Base-by-base conservation (phyloP, 2,797 vertebrate species). In the Thamnophis elegans region DNA sequence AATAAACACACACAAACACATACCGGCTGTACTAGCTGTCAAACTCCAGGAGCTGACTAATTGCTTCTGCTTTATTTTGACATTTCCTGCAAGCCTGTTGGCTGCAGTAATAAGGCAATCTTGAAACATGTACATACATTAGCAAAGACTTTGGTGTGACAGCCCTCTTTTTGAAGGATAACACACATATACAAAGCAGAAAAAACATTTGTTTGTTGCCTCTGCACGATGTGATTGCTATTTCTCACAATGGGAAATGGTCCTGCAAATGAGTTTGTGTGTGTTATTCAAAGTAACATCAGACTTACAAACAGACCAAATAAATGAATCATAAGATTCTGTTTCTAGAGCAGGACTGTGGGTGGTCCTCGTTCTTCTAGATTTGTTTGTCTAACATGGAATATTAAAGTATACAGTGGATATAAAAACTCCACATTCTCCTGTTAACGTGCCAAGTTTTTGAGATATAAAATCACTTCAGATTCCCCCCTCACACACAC, bases 61-160 rank as follows among this genome's bases (percentile, higher is more conserved):
- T 90, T 90, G 56, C 87, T 92, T 87, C 47, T 92, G 62, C 32
- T 68, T 82, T 92, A 25, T 90, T 92, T 90, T 92, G 91, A 92
- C 88, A 88, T 93, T 92, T 85, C 47, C 85, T 90, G 65, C 42
- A 90, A 93, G 47, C 88, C 36, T 82, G 87, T 56, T 88, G 87
- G 51, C 58, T 42, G 55, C 26, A 25, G 32, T 91, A 93, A 62
- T 85, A 92, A 56, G 55, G 58, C 56, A 47, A 65, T 93, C 65
- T 91, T 73, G 89, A 85, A 82, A 65, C 26, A 8, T 78, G 62
- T 54, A 88, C 55, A 20, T 86, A 58, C 55, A 90, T 87, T 88
- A 88, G 16, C 47, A 51, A 89, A 92, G 28, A 65, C 85, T 82
- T 90, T 90, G 36, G 32, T 28, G 20, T 62, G 85, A 82, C 55